phyloP scores from a whole-genome alignment of 2,888 invertebrate genomes.

The Merodon equestris region DNA sequence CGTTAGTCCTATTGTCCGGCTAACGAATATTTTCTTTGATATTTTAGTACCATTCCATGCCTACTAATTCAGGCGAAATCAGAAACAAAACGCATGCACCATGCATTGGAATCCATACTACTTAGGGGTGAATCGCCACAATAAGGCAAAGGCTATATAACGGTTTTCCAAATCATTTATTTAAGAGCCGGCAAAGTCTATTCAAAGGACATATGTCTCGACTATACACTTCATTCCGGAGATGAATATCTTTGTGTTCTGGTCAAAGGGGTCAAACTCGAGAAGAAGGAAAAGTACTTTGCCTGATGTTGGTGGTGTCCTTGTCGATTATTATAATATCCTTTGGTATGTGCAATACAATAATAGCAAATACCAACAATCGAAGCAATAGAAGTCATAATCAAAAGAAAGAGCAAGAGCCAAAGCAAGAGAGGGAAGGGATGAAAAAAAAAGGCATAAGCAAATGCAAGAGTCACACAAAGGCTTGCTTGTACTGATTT shows the following conservation, averaged over 20 bases:
- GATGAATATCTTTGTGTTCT: slow-evolving; percentile 28
- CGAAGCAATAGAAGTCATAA: slow-evolving; percentile 33
- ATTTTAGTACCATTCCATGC: no score
- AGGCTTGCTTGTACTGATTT: slow-evolving; percentile 14
- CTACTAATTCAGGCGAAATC: no score
- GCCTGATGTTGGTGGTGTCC: slow-evolving; percentile 40
- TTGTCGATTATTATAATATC: slow-evolving; percentile 57
- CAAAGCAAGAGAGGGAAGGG: background rate
- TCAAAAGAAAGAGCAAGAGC: slow-evolving; percentile 14
- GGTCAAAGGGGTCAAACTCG: slow-evolving; percentile 53
- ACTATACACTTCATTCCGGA: slow-evolving; percentile 8
- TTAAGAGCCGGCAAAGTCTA: slow-evolving; percentile 47
- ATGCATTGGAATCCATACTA: no score
- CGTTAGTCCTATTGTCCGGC: no score
- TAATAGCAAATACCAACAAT: slow-evolving; percentile 51
- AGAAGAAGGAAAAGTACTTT: slow-evolving; percentile 1
- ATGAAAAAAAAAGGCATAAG: slow-evolving; percentile 4
- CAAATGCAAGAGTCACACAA: background rate
- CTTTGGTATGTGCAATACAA: slow-evolving; percentile 21
- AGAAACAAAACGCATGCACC: no score
- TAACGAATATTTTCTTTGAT: no score
- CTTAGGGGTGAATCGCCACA: background rate
- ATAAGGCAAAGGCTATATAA: slow-evolving; percentile 49
- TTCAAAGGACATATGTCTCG: slow-evolving; percentile 53
- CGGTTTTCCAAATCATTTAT: slow-evolving; percentile 67